Percentiles rank a stretch among this genome's conserved stretches.
Conservation (phyloP, 2,888 invertebrate genomes). For the Acleris cristana region DNA sequence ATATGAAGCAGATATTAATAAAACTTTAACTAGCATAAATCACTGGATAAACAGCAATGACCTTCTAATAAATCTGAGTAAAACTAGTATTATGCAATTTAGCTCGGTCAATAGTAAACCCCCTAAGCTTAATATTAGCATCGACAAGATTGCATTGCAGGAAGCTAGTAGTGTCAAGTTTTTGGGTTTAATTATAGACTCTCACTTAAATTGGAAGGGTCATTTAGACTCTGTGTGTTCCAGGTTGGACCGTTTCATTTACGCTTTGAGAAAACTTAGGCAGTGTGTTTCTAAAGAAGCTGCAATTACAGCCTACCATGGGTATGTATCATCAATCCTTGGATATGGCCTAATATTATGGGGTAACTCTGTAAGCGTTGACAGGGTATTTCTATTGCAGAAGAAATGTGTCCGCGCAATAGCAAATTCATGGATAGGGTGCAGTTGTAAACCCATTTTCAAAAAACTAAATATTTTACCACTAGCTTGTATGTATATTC, state of each 20-base stretch:
- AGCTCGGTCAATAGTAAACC: background rate
- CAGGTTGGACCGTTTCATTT: background rate
- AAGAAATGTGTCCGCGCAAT: background rate
- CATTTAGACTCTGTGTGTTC: background rate
- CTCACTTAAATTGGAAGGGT: background rate
- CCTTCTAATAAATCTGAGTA: background rate
- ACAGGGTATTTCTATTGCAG: background rate
- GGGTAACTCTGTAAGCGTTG: background rate
- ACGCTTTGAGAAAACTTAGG: background rate
- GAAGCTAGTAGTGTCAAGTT: background rate
- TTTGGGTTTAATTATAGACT: background rate
- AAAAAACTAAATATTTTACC: too few relatives aligned
- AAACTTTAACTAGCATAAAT: background rate
- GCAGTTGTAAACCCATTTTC: background rate
- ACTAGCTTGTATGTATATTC: too few relatives aligned
- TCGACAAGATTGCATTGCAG: background rate
- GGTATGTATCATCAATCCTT: background rate
- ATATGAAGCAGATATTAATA: background rate
- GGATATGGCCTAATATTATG: too few relatives aligned
- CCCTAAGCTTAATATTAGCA: background rate
- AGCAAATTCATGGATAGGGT: background rate
- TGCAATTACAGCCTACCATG: background rate
- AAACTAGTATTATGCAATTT: background rate
- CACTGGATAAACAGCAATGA: background rate
- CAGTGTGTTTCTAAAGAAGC: background rate